Percentiles rank a stretch among this genome's conserved stretches.
Evolutionary conservation across 2,888 invertebrate genomes (phyloP).

Genomic region (Scaptomyza tumidula): DNA sequence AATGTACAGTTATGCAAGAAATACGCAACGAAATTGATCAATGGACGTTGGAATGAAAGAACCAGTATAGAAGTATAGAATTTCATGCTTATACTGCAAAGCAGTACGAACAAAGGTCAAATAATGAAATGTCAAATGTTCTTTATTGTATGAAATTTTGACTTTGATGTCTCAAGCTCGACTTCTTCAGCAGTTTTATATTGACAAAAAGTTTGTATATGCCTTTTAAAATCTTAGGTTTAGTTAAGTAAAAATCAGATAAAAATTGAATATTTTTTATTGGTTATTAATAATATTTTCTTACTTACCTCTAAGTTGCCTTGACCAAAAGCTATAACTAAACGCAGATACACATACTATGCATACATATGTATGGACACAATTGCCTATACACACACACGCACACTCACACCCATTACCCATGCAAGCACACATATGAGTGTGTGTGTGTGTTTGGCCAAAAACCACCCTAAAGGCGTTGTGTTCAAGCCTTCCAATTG

Average conservation of each 20-base stretch:
- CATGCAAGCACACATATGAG: conserved; percentile 18
- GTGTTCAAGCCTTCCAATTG: conserved; percentile 70
- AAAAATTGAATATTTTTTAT: neutral
- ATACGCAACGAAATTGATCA: conserved; percentile 1
- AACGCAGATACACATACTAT: neutral
- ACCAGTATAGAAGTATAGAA: neutral
- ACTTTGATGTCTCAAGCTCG: too few relatives aligned
- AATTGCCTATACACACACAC: neutral
- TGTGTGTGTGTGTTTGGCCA: conserved; percentile 23
- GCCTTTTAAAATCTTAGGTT: neutral
- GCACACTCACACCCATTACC: conserved; percentile 8
- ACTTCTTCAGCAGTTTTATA: too few relatives aligned
- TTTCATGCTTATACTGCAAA: conserved; percentile 12
- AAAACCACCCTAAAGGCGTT: conserved; percentile 64
- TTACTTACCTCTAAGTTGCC: neutral
- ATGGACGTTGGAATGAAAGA: neutral
- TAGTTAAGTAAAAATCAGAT: neutral
- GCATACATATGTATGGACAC: neutral
- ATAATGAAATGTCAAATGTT: neutral
- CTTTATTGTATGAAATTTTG: neutral
- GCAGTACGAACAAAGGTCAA: conserved; percentile 10
- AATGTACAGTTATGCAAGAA: conserved; percentile 54
- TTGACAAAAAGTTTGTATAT: too few relatives aligned
- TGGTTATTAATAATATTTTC: neutral
- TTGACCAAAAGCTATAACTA: conserved; percentile 2